phyloP scores from a whole-genome alignment of 1,140 invertebrate species.

The Anoplolepis gracilipes region DNA sequence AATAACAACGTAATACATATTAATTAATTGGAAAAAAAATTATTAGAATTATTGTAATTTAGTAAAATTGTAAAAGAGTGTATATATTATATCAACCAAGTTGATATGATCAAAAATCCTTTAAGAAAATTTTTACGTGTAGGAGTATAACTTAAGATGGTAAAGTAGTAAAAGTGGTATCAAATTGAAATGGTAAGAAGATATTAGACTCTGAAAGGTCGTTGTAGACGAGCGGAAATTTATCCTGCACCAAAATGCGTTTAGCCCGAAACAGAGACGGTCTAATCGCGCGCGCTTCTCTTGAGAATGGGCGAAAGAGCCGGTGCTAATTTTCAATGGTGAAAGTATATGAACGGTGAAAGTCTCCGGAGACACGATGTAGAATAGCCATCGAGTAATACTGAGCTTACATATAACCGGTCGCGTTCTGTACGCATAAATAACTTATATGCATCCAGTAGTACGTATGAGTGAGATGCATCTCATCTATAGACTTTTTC shows the following conservation, averaged over 20 bases:
- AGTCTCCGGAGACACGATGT: conserved; percentile 62
- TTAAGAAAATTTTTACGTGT: not conserved
- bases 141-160: not conserved
- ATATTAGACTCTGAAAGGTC: not conserved
- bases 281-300: conserved; percentile 8
- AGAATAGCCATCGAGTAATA: conserved; percentile 55
- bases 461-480: not conserved
- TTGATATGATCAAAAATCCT: not conserved
- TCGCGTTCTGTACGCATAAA: conserved; percentile 9
- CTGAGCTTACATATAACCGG: conserved; percentile 16
- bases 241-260: not conserved
- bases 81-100: not conserved
- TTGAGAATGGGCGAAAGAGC: conserved; percentile 34
- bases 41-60: not conserved
- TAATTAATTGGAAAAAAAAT: no score
- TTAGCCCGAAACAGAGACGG: not conserved
- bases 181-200: not conserved
- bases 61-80: not conserved
- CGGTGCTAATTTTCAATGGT: conserved; percentile 71
- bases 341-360: conserved; percentile 77
- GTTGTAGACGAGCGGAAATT: not conserved
- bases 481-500: conserved; percentile 18
- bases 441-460: conserved; percentile 26
- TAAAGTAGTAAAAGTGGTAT: no score
- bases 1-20: not conserved